Conservation (phyloP, 2,888 invertebrate species). For the Hipparchia sbordonii region DNA sequence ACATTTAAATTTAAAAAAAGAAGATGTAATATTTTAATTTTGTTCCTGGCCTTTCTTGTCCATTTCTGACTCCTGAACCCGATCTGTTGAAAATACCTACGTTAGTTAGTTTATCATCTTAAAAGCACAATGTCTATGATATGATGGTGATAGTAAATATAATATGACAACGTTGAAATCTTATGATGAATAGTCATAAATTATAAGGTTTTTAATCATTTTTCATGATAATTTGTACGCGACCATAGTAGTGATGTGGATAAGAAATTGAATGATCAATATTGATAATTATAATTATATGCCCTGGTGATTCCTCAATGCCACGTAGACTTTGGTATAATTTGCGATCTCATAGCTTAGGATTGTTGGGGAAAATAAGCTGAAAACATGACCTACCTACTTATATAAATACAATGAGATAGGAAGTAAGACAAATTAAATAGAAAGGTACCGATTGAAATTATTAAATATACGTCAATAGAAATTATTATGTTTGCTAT, state of each 20-base stretch:
- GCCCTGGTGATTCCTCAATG: constrained; percentile 27
- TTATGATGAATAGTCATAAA: constrained; percentile 37
- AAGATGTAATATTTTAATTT: background rate
- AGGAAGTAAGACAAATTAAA: background rate
- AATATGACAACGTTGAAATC: constrained; percentile 37
- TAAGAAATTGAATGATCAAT: constrained; percentile 22
- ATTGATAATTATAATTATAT: constrained; percentile 6
- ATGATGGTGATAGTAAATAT: constrained; percentile 39
- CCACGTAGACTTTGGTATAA: constrained; percentile 9
- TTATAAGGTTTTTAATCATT: constrained; percentile 38
- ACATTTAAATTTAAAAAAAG: background rate
- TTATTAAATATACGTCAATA: background rate
- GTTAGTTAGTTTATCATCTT: constrained; percentile 30
- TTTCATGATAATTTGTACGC: constrained; percentile 40
- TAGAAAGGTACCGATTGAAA: background rate
- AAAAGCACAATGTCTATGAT: constrained; percentile 31
- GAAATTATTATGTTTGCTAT: background rate
- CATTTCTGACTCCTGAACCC: background rate
- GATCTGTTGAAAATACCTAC: constrained; percentile 27
- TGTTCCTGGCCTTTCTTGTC: background rate
- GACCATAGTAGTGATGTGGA: constrained; percentile 32
- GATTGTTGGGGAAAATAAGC: constrained; percentile 4
- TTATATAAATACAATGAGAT: background rate
- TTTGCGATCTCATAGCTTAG: constrained; percentile 34
- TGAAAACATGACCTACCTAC: background rate